These are phyloP conservation scores for Varecia variegata DNA, from an alignment of 2,797 vertebrate species.

Conservation along the genomic window DNA sequence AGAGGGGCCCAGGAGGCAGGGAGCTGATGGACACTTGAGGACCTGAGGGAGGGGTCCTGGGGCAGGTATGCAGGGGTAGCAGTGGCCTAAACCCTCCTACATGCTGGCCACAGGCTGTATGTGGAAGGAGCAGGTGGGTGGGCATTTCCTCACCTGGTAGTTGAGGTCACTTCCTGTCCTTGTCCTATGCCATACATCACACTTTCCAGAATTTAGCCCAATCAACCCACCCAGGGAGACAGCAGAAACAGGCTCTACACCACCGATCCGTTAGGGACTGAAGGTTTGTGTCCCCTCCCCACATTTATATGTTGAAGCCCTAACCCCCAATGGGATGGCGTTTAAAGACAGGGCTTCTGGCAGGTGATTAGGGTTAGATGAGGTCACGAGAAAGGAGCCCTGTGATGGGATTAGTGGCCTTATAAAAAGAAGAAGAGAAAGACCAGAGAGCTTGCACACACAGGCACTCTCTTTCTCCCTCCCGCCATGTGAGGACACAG, in stretches of 20 bases:
- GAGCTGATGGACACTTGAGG: background rate
- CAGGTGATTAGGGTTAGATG: background rate
- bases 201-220: background rate
- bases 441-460: background rate
- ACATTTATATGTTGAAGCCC: background rate
- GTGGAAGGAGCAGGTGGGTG: background rate
- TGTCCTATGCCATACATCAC: rapidly evolving
- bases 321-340: background rate
- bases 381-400: background rate
- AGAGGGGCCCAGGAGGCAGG: background rate
- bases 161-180: background rate
- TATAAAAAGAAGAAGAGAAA: background rate
- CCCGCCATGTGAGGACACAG: background rate
- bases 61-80: background rate
- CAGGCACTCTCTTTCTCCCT: background rate
- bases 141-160: background rate
- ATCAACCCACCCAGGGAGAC: background rate
- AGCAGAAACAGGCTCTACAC: background rate
- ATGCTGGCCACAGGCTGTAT: background rate
- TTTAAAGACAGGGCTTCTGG: background rate
- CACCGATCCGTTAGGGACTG: rapidly evolving
- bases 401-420: background rate
- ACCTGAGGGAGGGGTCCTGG: too few species aligned
- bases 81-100: background rate
- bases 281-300: background rate